Evolutionary conservation across 2,888 invertebrate genomes (phyloP), one percentile per base, ranked within the genome.

Genomic region (Ornithoptera alexandrae): DNA sequence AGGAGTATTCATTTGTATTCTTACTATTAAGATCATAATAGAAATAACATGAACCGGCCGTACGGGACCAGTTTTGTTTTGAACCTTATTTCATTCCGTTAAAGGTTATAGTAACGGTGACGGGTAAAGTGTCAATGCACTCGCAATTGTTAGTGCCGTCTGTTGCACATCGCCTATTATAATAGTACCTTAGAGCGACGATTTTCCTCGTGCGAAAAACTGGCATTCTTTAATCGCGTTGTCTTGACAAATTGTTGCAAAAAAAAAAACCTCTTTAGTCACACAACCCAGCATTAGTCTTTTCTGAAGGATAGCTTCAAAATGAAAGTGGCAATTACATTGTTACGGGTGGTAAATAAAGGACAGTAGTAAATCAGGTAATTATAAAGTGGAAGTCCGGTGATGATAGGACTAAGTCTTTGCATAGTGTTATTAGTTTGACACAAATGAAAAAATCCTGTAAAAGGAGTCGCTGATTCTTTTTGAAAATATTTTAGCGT

Each of bases 21-120:
- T 53, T 62, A 20, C n/a, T 53, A 53, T 53, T 53, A n/a, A 53
- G n/a, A 53, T 53, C n/a, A 53, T 53, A 53, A 53, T 53, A 53
- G 53, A 53, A 53, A 53, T 53, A 46, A 46, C 46, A n/a, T n/a
- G 53, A n/a, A 53, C 53, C 53, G n/a, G n/a, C 18, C 18, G 6
- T 53, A n/a, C n/a, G n/a, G 18, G 7, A 7, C 15, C 18, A n/a
- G 6, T 53, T 53, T 53, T n/a, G 53, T 53, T 53, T 53, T 53
- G 53, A 53, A 53, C n/a, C n/a, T 53, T 53, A 53, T n/a, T 6
- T 1, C 53, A 1, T 53, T 5, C 53, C 6, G 0, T n/a, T n/a
- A 53, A 53, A 8, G 53, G 53, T 53, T 12, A n/a, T 53, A 53
- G n/a, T 53, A n/a, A 53, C 18, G 53, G 53, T n/a, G 53, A 6